These are phyloP conservation scores for Pachydiplax longipennis DNA, from an alignment of 2,888 invertebrate species.

Conservation along the genomic window DNA sequence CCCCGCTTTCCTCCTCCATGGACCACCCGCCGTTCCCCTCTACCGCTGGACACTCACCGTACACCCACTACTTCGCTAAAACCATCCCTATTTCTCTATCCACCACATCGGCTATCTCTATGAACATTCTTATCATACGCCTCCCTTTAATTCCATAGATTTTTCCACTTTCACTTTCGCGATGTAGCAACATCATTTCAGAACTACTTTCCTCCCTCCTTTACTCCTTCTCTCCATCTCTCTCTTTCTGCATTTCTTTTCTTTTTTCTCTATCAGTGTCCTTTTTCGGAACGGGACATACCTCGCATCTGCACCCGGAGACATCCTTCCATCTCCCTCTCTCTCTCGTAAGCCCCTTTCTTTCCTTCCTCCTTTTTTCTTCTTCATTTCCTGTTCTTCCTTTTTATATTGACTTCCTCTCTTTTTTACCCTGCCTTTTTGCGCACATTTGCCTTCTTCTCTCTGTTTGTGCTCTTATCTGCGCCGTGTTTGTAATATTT, in stretches of 20 bases:
- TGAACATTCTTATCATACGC: no score
- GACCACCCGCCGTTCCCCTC: neutral
- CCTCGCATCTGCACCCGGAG: neutral
- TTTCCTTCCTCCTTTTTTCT: neutral
- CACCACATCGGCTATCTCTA: no score
- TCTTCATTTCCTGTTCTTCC: neutral
- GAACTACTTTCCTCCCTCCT: no score
- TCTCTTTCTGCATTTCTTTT: slow-evolving; percentile 48
- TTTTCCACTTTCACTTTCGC: no score
- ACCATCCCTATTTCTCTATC: no score
- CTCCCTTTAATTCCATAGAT: no score
- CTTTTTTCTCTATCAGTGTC: neutral
- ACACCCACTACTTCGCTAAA: no score
- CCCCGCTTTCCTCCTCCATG: neutral
- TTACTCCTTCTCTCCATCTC: slow-evolving; percentile 45
- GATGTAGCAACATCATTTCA: no score
- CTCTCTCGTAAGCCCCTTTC: neutral
- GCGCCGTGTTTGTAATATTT: no score
- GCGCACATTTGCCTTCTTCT: no score
- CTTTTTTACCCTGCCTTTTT: neutral
- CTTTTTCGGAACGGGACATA: neutral
- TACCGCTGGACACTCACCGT: neutral
- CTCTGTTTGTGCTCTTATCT: no score
- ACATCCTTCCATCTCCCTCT: neutral
- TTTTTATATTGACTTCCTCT: neutral